Conservation (phyloP, 2,797 vertebrate species). For the Chelon labrosus region DNA sequence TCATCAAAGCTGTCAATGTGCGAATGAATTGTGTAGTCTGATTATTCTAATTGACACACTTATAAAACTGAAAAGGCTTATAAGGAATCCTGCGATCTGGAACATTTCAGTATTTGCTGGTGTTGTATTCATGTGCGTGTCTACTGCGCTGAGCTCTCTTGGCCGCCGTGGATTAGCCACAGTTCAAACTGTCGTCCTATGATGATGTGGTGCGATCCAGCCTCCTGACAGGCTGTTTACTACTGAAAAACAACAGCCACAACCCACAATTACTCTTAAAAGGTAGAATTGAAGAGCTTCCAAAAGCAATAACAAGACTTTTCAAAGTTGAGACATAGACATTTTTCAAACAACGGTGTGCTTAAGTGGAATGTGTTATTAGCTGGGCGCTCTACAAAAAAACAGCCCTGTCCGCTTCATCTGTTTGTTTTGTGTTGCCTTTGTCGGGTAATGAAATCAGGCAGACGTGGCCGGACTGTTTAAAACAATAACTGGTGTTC, state of each 20-base stretch:
- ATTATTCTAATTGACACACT: no score
- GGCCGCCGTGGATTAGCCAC: not conserved
- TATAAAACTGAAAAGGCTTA: no score
- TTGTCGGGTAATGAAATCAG: constrained; percentile 30
- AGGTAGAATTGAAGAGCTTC: not conserved
- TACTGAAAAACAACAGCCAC: not conserved
- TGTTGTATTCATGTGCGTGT: no score
- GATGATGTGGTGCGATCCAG: constrained; percentile 7
- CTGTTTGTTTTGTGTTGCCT: constrained; percentile 3
- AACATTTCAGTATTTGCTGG: no score
- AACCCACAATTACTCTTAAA: constrained; percentile 22
- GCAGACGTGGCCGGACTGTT: not conserved
- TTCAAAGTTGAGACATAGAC: not conserved
- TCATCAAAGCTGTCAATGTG: no score
- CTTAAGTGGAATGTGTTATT: not conserved
- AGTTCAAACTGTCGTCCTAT: constrained; percentile 26
- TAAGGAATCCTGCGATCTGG: no score
- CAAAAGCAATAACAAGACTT: constrained; percentile 7
- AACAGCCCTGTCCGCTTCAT: not conserved
- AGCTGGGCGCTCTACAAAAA: not conserved
- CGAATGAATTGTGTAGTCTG: no score
- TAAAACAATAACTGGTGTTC: constrained; percentile 19
- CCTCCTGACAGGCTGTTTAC: constrained; percentile 22
- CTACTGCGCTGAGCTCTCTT: no score
- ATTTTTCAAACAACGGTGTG: not conserved